Base-by-base conservation (phyloP, 2,797 vertebrate species). In the Meda fulgida region DNA sequence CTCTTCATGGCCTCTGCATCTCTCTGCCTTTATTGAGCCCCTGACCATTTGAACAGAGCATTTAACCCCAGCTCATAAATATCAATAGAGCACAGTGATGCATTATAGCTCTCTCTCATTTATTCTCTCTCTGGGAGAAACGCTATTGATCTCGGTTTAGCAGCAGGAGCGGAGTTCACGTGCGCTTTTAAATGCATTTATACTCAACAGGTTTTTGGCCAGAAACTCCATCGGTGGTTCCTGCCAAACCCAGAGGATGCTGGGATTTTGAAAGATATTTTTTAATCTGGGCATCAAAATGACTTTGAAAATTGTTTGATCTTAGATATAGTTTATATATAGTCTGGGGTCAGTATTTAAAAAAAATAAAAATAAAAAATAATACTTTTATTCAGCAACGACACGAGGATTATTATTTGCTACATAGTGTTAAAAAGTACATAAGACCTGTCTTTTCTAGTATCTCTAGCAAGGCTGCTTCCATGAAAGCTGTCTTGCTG, bases 1-100 rank as follows among this genome's bases (percentile, higher is more conserved):
- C 70, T 81, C 80, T 40, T 81, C 66, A 21, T 81, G n/a, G 65
- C n/a, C 80, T 55, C 70, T 34, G 29, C 75, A 26, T 91, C 94
- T 93, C 92, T 92, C 91, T 90, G 91, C 86, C 91, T 92, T 73
- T 92, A 95, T 95, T 92, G 93, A 95, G 91, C 90, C 92, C 92
- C 89, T 92, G 93, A 92, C 92, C 92, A 91, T 92, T 93, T 92
- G 92, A 94, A 94, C 93, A 78, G 88, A 94, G 92, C 92, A 93
- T 93, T 94, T 93, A 95, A 94, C 89, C 91, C 89, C 89, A 88
- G 89, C 92, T 88, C 92, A 93, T 93, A 92, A 94, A 94, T 94
- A 94, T 92, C 93, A 93, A 94, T 93, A 91, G 89, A 93, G 92
- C 92, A 85, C 80, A 79, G 87, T 72, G 87, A 90, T 87, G 86